Evolutionary conservation across 1,140 invertebrate genomes (phyloP).

Genomic region (Helicoverpa zea): DNA sequence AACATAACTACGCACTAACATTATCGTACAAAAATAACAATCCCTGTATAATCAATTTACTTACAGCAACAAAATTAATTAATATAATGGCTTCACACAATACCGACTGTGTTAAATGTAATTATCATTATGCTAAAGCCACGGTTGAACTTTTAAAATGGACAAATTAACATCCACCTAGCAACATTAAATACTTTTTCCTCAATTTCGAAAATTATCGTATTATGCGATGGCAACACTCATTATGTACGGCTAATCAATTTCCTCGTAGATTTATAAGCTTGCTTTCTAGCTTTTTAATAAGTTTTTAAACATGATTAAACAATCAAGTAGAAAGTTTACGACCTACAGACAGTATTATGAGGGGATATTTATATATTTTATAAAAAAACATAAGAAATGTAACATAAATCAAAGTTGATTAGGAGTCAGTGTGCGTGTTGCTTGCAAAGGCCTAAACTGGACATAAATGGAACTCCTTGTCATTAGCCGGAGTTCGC

Average conservation of each 20-base stretch:
- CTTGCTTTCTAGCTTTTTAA: constrained; percentile 24
- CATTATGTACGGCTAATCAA: constrained; percentile 11
- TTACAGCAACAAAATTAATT: constrained; percentile 26
- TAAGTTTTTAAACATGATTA: constrained; percentile 15
- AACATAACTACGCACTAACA: background rate
- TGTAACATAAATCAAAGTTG: constrained; percentile 45
- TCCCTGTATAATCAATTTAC: constrained; percentile 19
- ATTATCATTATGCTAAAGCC: constrained; percentile 12
- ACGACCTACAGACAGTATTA: constrained; percentile 27
- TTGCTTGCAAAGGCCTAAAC: constrained; percentile 37
- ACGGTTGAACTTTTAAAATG: constrained; percentile 36
- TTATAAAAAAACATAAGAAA: constrained; percentile 31
- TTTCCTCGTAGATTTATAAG: constrained; percentile 8
- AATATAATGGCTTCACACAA: constrained; percentile 21
- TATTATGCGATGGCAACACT: constrained; percentile 16
- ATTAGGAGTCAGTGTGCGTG: constrained; percentile 42
- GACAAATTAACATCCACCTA: background rate
- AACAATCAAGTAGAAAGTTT: constrained; percentile 36
- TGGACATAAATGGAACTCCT: constrained; percentile 44
- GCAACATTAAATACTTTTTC: constrained; percentile 20
- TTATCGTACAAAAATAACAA: background rate
- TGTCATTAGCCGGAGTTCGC: constrained; percentile 28
- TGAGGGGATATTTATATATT: constrained; percentile 31
- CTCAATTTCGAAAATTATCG: constrained; percentile 26
- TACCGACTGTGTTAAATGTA: constrained; percentile 16